phyloP scores from a whole-genome alignment of 1,140 invertebrate genomes.

The Drosophila sp. region DNA sequence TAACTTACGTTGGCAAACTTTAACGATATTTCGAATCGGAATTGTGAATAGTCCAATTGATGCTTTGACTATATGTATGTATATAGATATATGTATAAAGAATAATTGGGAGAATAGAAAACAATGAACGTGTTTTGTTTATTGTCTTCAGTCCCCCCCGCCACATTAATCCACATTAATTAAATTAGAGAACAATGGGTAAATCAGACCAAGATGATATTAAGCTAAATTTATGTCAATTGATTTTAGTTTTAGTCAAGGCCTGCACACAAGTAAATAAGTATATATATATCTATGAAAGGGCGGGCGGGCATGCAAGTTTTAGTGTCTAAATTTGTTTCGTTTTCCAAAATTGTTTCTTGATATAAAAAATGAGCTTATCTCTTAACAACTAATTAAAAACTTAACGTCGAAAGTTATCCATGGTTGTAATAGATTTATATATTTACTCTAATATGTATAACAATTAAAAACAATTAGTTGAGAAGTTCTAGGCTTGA shows the following conservation, averaged over 20 bases:
- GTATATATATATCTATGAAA: background rate
- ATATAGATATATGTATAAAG: slow-evolving; percentile 22
- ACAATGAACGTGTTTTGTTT: slow-evolving; percentile 1
- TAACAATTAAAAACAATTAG: slow-evolving; percentile 52
- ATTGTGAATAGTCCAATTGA: background rate
- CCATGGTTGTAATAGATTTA: background rate
- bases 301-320: slow-evolving; percentile 6
- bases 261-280: background rate
- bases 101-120: slow-evolving; percentile 41
- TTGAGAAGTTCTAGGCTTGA: slow-evolving; percentile 44
- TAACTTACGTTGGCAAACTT: background rate
- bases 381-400: slow-evolving; percentile 59
- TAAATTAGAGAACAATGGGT: background rate
- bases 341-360: slow-evolving; percentile 4
- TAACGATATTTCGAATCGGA: background rate
- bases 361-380: slow-evolving; percentile 69
- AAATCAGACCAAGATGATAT: slow-evolving; percentile 8
- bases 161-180: background rate
- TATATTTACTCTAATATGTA: slow-evolving; percentile 18
- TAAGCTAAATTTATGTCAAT: slow-evolving; percentile 5
- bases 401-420: slow-evolving; percentile 61
- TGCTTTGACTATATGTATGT: slow-evolving; percentile 28
- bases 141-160: background rate
- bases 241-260: slow-evolving; percentile 4
- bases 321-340: slow-evolving; percentile 7